Evolutionary conservation across 1,140 invertebrate species (phyloP).

Genomic region (Stenopsyche tienmushanensis): DNA sequence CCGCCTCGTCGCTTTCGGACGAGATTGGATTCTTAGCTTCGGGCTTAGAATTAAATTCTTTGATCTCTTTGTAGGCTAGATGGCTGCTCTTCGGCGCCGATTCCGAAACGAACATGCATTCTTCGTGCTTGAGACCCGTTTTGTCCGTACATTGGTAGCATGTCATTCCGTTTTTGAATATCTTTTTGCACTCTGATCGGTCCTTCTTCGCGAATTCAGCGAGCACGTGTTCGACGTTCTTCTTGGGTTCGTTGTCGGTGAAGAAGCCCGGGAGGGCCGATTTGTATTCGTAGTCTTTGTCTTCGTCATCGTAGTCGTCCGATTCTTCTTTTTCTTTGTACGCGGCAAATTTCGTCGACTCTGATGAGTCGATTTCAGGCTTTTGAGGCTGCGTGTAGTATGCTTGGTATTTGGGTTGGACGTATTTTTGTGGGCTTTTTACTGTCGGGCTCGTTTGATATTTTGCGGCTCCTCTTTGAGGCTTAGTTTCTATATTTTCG

Average conservation of each 20-base stretch:
- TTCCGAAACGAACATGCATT: constrained; percentile 72
- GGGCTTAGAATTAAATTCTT: constrained; percentile 56
- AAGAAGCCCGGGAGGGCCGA: constrained; percentile 52
- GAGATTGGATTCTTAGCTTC: constrained; percentile 43
- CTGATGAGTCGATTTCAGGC: constrained; percentile 19
- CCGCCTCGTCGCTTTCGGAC: constrained; percentile 47
- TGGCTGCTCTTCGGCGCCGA: constrained; percentile 59
- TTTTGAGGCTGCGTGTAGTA: constrained; percentile 45
- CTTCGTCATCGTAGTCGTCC: constrained; percentile 40
- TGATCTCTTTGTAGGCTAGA: constrained; percentile 58
- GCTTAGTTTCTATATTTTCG: constrained; percentile 31
- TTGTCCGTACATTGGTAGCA: constrained; percentile 70
- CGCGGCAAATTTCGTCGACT: constrained; percentile 42
- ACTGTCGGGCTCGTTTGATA: constrained; percentile 19
- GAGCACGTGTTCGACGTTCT: constrained; percentile 68
- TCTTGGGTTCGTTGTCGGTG: constrained; percentile 55
- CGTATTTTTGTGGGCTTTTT: constrained; percentile 20
- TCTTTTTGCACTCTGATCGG: constrained; percentile 67
- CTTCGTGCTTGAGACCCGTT: constrained; percentile 67
- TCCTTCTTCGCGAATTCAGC: constrained; percentile 70
- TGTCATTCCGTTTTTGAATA: constrained; percentile 70
- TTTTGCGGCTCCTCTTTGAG: constrained; percentile 26
- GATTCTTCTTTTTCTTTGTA: constrained; percentile 45
- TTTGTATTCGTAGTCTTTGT: constrained; percentile 55
- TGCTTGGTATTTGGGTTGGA: constrained; percentile 45